phyloP scores from a whole-genome alignment of 2,888 invertebrate genomes.

The Agonopterix heracliana region DNA sequence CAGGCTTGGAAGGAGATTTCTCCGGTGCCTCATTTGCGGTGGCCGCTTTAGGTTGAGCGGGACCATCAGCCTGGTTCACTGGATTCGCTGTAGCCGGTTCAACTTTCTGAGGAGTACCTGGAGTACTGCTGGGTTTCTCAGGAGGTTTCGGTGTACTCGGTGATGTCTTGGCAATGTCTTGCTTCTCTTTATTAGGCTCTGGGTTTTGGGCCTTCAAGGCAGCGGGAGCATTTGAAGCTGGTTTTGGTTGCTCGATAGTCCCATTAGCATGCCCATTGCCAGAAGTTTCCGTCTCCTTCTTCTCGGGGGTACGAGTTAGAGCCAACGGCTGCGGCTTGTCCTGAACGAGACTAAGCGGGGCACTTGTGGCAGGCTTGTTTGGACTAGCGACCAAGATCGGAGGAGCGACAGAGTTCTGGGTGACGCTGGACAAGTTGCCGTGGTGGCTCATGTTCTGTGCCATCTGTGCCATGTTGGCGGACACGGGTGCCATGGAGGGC shows the following conservation, averaged over 20 bases:
- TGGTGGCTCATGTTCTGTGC: conserved; percentile 74
- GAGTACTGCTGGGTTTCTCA: conserved; percentile 47
- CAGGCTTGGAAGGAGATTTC: conserved; percentile 56
- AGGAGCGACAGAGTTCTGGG: conserved; percentile 54
- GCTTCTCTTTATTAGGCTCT: conserved; percentile 59
- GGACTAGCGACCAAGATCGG: conserved; percentile 49
- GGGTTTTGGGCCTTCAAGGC: conserved; percentile 55
- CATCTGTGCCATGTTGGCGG: conserved; percentile 72
- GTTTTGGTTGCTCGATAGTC: conserved; percentile 59
- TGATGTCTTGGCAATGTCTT: conserved; percentile 63
- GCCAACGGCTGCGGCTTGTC: conserved; percentile 63
- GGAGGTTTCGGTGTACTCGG: conserved; percentile 67
- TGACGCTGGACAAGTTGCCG: conserved; percentile 64
- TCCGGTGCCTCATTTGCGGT: conserved; percentile 57
- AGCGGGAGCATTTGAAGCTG: conserved; percentile 44
- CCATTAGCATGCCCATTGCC: conserved; percentile 57
- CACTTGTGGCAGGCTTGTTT: conserved; percentile 48
- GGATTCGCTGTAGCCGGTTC: conserved; percentile 38
- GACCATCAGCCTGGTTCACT: conserved; percentile 37
- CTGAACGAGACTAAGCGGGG: conserved; percentile 65
- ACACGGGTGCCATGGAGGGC: conserved; percentile 68
- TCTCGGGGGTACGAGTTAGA: conserved; percentile 64
- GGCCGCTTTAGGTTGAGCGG: conserved; percentile 52
- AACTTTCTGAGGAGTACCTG: conserved; percentile 51
- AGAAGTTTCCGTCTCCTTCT: conserved; percentile 56